Conservation (phyloP, 2,888 invertebrate genomes). For the Elmis aenea region DNA sequence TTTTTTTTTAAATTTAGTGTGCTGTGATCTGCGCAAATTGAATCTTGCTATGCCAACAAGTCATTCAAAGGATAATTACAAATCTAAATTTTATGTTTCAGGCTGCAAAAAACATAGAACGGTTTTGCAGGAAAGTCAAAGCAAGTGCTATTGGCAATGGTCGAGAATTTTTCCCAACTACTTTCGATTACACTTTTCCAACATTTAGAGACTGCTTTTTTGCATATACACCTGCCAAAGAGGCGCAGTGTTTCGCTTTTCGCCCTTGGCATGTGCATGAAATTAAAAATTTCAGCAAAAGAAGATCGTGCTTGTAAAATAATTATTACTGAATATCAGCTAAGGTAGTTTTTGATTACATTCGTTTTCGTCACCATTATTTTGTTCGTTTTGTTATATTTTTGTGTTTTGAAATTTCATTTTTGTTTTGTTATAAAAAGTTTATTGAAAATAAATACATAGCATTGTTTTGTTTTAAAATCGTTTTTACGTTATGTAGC, state of each 20-base stretch:
- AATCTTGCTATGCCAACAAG: too few relatives aligned
- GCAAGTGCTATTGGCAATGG: slow-evolving; percentile 32
- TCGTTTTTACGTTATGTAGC: not conserved
- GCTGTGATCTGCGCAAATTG: too few relatives aligned
- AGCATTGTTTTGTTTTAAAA: not conserved
- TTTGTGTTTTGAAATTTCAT: slow-evolving; percentile 1
- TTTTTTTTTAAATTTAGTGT: too few relatives aligned
- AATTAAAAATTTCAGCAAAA: slow-evolving; percentile 5
- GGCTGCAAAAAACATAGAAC: slow-evolving; percentile 18
- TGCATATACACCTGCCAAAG: slow-evolving; percentile 39
- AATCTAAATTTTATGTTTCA: too few relatives aligned
- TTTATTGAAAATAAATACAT: too few relatives aligned
- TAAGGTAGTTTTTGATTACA: too few relatives aligned
- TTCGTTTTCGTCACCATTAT: too few relatives aligned
- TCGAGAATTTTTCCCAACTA: slow-evolving; percentile 39
- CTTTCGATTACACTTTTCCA: slow-evolving; percentile 38
- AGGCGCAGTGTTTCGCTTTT: slow-evolving; percentile 28
- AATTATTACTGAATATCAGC: slow-evolving; percentile 1
- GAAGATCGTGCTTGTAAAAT: not conserved
- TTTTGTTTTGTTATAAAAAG: not conserved
- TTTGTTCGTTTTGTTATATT: slow-evolving; percentile 2
- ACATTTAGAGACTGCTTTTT: slow-evolving; percentile 39
- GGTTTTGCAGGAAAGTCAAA: slow-evolving; percentile 31
- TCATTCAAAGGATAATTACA: too few relatives aligned
- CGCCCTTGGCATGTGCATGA: slow-evolving; percentile 27